Evolutionary conservation across 2,888 invertebrate species (phyloP).

Genomic region (Noctuana brunneofusca): DNA sequence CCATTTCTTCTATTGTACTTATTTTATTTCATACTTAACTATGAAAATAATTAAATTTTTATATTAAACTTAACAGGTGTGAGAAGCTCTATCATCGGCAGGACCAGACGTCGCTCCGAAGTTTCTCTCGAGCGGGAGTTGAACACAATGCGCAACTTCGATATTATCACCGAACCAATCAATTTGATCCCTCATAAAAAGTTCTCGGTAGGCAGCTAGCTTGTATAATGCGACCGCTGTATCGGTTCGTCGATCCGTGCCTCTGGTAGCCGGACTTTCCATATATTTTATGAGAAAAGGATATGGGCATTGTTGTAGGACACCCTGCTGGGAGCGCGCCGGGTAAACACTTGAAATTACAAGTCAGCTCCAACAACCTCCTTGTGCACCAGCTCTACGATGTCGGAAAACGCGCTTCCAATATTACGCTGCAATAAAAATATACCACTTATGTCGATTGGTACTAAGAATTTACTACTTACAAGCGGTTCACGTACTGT

Average conservation of each 20-base stretch:
- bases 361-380: conserved; percentile 66
- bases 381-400: conserved; percentile 43
- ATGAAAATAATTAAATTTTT: neutral
- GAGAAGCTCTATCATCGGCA: conserved; percentile 50
- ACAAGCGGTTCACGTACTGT: conserved; percentile 35
- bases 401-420: conserved; percentile 75
- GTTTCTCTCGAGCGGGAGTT: conserved; percentile 32
- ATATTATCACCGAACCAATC: conserved; percentile 81
- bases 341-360: conserved; percentile 82
- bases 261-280: conserved; percentile 76
- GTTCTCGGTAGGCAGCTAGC: conserved; percentile 73
- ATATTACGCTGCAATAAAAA: conserved; percentile 79
- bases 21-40: neutral
- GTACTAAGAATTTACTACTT: conserved; percentile 40
- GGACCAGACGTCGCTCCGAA: conserved; percentile 26
- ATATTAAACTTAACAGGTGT: conserved; percentile 53
- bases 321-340: conserved; percentile 70
- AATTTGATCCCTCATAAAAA: conserved; percentile 83
- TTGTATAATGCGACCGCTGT: conserved; percentile 68
- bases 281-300: conserved; percentile 83
- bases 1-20: neutral
- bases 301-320: conserved; percentile 79
- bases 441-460: conserved; percentile 47
- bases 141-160: conserved; percentile 67
- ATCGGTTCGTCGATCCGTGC: conserved; percentile 74